Conservation (phyloP, 2,888 invertebrate genomes). For the Cotesia congregata region DNA sequence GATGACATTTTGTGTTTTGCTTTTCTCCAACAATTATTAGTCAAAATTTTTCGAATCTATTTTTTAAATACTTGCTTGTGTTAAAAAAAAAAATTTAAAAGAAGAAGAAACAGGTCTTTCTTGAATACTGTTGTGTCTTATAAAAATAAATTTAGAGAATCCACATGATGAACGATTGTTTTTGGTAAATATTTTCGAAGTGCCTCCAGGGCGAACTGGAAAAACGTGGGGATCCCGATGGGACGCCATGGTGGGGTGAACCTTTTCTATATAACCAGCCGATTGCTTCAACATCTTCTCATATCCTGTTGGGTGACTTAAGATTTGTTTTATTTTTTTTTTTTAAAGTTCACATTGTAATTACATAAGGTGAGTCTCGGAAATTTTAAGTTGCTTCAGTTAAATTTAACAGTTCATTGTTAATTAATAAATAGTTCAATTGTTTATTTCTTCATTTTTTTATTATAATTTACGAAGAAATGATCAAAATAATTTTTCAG, state of each 20-base stretch:
- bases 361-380: constrained; percentile 26
- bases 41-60: background rate
- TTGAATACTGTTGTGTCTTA: too few species aligned
- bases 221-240: constrained; percentile 23
- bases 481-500: constrained; percentile 68
- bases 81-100: background rate
- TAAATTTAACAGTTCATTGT: constrained; percentile 14
- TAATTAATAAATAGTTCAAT: background rate
- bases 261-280: constrained; percentile 39
- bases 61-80: background rate
- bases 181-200: background rate
- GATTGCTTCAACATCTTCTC: constrained; percentile 34
- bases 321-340: constrained; percentile 4
- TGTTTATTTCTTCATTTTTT: background rate
- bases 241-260: constrained; percentile 15
- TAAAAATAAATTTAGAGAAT: too few species aligned
- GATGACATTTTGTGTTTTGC: constrained; percentile 14
- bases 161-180: background rate
- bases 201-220: constrained; percentile 4
- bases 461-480: background rate
- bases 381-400: constrained; percentile 2
- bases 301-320: constrained; percentile 28
- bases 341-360: constrained; percentile 8
- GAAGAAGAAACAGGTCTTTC: too few species aligned
- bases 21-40: background rate